These are phyloP conservation scores for Lerema accius DNA, from an alignment of 1,140 invertebrate species.

Conservation along the genomic window DNA sequence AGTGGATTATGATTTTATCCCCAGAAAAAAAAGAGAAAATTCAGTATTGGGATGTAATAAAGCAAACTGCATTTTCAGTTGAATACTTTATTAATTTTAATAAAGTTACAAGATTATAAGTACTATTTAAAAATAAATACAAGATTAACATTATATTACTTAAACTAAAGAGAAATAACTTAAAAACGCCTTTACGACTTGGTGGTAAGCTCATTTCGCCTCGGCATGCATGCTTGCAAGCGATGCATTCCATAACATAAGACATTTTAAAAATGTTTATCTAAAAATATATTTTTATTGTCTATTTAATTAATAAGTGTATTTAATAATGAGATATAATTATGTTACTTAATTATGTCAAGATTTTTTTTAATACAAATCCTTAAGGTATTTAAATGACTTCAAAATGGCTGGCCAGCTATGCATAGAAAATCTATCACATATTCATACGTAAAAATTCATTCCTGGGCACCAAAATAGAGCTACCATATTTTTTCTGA, in stretches of 20 bases:
- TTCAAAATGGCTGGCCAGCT: conserved; percentile 12
- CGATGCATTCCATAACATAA: conserved; percentile 30
- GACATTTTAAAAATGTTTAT: conserved; percentile 33
- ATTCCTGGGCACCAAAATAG: too few relatives aligned
- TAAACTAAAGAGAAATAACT: conserved; percentile 22
- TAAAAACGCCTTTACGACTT: conserved; percentile 10
- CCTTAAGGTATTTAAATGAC: too few relatives aligned
- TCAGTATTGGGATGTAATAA: background rate
- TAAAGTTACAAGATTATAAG: conserved; percentile 43
- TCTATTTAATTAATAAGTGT: conserved; percentile 33
- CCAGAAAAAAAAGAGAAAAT: too few relatives aligned
- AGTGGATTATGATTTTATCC: too few relatives aligned
- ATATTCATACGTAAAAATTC: too few relatives aligned
- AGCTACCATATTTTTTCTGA: too few relatives aligned
- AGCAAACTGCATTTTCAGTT: conserved; percentile 17
- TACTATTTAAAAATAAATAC: conserved; percentile 52
- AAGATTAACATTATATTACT: conserved; percentile 21
- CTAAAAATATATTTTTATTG: conserved; percentile 39
- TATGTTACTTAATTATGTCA: conserved; percentile 19
- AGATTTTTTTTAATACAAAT: too few relatives aligned
- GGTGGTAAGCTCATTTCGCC: conserved; percentile 13
- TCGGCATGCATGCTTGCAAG: background rate
- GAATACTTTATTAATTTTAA: conserved; percentile 45
- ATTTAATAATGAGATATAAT: conserved; percentile 42
- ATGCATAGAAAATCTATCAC: too few relatives aligned